Conservation (phyloP, 1,140 invertebrate species). For the Plutomurus gul region DNA sequence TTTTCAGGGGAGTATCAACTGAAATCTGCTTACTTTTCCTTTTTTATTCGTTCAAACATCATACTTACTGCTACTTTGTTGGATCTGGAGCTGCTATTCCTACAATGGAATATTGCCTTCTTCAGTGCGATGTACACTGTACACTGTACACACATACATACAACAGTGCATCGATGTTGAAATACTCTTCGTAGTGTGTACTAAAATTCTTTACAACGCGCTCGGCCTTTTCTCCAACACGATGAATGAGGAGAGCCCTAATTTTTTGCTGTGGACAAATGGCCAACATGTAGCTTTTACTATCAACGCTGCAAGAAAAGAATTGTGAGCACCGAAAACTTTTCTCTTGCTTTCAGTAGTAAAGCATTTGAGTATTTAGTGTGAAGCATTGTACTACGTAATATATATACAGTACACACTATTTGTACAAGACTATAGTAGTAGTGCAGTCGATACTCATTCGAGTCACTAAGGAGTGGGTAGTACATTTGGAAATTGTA, state of each 20-base stretch:
- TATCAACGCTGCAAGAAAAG: background rate
- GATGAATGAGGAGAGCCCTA: conserved; percentile 14
- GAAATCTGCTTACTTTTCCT: background rate
- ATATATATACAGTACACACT: too few species aligned
- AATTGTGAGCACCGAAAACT: background rate
- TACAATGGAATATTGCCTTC: too few species aligned
- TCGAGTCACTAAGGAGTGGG: background rate
- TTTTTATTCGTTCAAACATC: background rate
- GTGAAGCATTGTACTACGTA: background rate
- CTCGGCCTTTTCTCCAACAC: background rate
- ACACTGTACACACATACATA: background rate
- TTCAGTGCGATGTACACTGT: background rate
- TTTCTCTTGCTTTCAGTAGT: background rate
- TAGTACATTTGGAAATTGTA: background rate
- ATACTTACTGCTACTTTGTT: too few species aligned
- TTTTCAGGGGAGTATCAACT: background rate
- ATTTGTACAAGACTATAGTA: too few species aligned
- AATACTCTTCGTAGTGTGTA: too few species aligned
- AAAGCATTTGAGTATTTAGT: background rate
- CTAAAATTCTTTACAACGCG: background rate
- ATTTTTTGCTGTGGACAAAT: conserved; percentile 5
- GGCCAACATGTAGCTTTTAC: background rate
- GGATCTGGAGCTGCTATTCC: too few species aligned
- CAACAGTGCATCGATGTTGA: too few species aligned
- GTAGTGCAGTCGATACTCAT: background rate